phyloP scores from a whole-genome alignment of 2,888 invertebrate species.

The Drosophila sordidula region DNA sequence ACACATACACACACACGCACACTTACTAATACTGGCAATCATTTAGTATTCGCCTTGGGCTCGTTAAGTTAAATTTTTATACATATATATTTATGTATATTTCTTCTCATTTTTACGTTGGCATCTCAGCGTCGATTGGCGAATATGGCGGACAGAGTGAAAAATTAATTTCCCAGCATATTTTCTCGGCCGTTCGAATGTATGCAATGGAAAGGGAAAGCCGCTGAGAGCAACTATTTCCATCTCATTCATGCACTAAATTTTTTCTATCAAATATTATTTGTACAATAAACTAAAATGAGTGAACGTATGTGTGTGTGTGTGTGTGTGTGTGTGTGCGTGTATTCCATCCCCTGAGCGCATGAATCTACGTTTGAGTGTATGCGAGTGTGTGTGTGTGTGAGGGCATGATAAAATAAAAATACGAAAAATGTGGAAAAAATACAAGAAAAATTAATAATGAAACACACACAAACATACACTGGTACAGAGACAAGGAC shows the following conservation, averaged over 20 bases:
- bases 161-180: conserved; percentile 70
- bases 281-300: conserved; percentile 71
- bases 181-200: conserved; percentile 18
- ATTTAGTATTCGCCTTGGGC: conserved; percentile 43
- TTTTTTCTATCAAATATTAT: conserved; percentile 75
- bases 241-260: conserved; percentile 66
- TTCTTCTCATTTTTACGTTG: conserved; percentile 61
- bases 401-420: conserved; percentile 74
- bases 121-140: conserved; percentile 47
- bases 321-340: conserved; percentile 32
- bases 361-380: conserved; percentile 35
- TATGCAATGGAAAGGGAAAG: conserved; percentile 42
- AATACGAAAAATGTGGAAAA: conserved; percentile 79
- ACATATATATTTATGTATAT: conserved; percentile 2
- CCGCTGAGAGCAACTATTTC: conserved; percentile 64
- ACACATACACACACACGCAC: conserved; percentile 10
- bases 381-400: conserved; percentile 40
- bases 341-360: conserved; percentile 62
- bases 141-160: conserved; percentile 63
- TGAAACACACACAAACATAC: conserved; percentile 70
- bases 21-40: conserved; percentile 39
- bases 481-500: conserved; percentile 67
- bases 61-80: conserved; percentile 54
- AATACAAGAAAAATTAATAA: conserved; percentile 80
- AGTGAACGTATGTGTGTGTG: conserved; percentile 45